Evolutionary conservation across 2,113 vertebrate genomes (phyloP).

Genomic region (Actinemys pallida): DNA sequence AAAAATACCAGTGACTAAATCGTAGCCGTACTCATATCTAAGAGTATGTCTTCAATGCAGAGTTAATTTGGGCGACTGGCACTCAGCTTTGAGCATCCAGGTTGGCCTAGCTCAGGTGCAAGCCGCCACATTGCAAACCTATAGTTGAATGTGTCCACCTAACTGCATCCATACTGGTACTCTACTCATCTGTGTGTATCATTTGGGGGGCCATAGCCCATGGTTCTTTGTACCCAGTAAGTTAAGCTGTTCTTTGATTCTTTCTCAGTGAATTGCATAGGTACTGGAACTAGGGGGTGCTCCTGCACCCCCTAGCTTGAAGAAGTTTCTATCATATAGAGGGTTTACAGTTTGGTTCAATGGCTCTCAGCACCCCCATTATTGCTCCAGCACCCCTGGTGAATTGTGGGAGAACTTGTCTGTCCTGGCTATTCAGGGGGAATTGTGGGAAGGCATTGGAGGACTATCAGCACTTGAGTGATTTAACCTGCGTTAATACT

Average conservation of each 20-base stretch:
- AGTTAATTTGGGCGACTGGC: not conserved
- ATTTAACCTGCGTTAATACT: accelerated
- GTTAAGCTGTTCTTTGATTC: not conserved
- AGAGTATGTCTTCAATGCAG: not conserved
- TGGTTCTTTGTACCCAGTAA: not conserved
- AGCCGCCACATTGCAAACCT: accelerated
- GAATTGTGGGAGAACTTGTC: not conserved
- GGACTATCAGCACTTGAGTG: not conserved
- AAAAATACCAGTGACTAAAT: no score
- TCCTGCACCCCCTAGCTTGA: no score
- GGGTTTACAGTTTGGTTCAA: no score
- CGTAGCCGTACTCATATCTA: not conserved
- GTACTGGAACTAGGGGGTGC: no score
- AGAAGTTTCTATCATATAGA: no score
- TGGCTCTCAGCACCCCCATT: no score
- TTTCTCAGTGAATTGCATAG: not conserved
- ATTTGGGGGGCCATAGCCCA: not conserved
- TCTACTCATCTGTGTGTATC: not conserved
- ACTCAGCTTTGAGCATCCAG: not conserved
- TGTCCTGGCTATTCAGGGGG: not conserved
- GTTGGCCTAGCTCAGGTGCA: not conserved
- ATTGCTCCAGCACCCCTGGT: not conserved
- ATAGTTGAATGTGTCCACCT: not conserved
- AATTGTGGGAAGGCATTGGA: not conserved
- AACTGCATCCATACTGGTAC: not conserved